Evolutionary conservation across 92 coral and sea anemone species (phyloP).

Genomic region (Porites evermanni): DNA sequence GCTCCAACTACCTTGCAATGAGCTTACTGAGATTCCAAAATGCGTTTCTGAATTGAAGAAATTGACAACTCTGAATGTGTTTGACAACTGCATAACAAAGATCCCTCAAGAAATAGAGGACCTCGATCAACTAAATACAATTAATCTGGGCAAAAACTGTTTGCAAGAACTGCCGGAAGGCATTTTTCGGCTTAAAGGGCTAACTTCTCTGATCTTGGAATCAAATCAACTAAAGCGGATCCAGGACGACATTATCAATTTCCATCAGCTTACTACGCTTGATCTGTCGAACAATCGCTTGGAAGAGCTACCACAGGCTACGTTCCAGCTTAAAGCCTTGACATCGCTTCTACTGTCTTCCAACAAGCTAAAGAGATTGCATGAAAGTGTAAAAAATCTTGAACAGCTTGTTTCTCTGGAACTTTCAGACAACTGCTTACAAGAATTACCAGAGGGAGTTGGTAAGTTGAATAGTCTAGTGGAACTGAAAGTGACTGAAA

Average conservation of each 20-base stretch:
- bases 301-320: not conserved
- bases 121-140: not conserved
- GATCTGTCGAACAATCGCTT: not conserved
- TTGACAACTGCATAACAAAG: not conserved
- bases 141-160: not conserved
- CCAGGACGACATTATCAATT: not conserved
- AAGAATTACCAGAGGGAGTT: not conserved
- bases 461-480: not conserved
- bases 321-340: not conserved
- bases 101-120: not conserved
- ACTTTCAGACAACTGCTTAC: not conserved
- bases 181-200: not conserved
- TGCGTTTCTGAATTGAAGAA: not conserved
- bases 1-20: slow-evolving; percentile 4
- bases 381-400: not conserved
- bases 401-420: not conserved
- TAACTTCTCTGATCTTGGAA: not conserved
- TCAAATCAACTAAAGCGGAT: not conserved
- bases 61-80: not conserved
- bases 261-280: not conserved
- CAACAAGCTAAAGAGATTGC: not conserved
- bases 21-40: not conserved
- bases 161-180: not conserved
- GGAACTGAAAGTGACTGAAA: not conserved
- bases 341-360: not conserved